Conservation (phyloP, 2,888 invertebrate genomes). For the Antitype chi region DNA sequence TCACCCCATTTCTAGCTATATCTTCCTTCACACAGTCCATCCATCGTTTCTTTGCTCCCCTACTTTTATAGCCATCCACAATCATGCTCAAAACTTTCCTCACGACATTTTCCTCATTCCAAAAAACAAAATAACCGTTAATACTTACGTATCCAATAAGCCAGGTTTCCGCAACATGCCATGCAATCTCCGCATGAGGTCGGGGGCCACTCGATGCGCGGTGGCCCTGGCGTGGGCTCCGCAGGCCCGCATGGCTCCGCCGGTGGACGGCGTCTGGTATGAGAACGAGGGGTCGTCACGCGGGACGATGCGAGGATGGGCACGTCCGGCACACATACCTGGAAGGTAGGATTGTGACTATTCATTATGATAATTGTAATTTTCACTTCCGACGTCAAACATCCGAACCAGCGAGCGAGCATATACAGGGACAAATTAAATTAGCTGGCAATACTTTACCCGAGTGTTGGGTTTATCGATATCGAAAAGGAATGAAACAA, state of each 20-base stretch:
- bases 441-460: too few relatives aligned
- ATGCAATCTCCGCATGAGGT: conserved; percentile 69
- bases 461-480: too few relatives aligned
- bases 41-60: background rate
- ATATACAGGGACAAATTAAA: too few relatives aligned
- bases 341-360: background rate
- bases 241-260: conserved; percentile 68
- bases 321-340: conserved; percentile 92
- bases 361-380: too few relatives aligned
- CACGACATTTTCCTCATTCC: background rate
- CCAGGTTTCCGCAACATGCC: conserved; percentile 55
- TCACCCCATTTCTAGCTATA: too few relatives aligned
- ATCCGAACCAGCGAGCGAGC: too few relatives aligned
- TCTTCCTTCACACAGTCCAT: background rate
- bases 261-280: conserved; percentile 77
- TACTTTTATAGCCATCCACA: background rate
- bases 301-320: conserved; percentile 91
- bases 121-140: background rate
- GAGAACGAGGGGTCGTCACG: conserved; percentile 92
- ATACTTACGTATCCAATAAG: conserved; percentile 76
- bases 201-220: conserved; percentile 76
- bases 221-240: conserved; percentile 78
- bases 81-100: background rate
- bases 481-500: too few relatives aligned
- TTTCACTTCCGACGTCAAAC: too few relatives aligned